phyloP scores from a whole-genome alignment of 2,888 invertebrate genomes.

The Globia sparganii region DNA sequence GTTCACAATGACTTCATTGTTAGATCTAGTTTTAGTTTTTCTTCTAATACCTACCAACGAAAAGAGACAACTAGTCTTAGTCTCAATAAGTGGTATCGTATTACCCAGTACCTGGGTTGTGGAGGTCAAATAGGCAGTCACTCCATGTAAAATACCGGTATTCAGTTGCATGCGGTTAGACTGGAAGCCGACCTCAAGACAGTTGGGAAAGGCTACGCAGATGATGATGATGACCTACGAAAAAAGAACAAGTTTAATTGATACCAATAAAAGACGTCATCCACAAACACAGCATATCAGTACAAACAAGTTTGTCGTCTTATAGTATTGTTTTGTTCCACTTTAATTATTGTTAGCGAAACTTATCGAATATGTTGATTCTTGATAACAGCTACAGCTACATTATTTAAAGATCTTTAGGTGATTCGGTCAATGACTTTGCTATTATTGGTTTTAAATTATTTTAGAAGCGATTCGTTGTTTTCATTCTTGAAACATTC shows the following conservation, averaged over 20 bases:
- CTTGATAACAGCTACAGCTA: slow-evolving; percentile 51
- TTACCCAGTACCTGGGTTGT: neutral
- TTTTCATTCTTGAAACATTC: slow-evolving; percentile 53
- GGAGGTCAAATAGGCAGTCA: neutral
- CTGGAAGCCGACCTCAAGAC: neutral
- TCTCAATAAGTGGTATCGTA: neutral
- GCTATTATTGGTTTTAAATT: slow-evolving; percentile 56
- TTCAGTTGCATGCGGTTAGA: neutral
- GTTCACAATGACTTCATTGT: slow-evolving; percentile 6
- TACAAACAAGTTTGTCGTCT: slow-evolving; percentile 40
- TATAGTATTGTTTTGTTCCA: slow-evolving; percentile 41
- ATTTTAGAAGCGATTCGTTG: slow-evolving; percentile 50
- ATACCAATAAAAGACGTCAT: slow-evolving; percentile 38
- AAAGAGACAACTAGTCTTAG: slow-evolving; percentile 5
- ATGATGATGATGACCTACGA: slow-evolving; percentile 8
- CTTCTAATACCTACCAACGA: slow-evolving; percentile 3
- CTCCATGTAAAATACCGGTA: neutral
- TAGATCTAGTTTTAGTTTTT: slow-evolving; percentile 8
- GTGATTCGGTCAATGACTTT: slow-evolving; percentile 63
- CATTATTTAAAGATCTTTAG: slow-evolving; percentile 54
- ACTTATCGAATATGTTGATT: slow-evolving; percentile 63
- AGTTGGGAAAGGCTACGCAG: neutral
- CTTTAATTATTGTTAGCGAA: slow-evolving; percentile 50
- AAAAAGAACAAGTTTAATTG: slow-evolving; percentile 26
- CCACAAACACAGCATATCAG: slow-evolving; percentile 1